Conservation (phyloP, 2,888 invertebrate genomes). For the Drosophila borealis region DNA sequence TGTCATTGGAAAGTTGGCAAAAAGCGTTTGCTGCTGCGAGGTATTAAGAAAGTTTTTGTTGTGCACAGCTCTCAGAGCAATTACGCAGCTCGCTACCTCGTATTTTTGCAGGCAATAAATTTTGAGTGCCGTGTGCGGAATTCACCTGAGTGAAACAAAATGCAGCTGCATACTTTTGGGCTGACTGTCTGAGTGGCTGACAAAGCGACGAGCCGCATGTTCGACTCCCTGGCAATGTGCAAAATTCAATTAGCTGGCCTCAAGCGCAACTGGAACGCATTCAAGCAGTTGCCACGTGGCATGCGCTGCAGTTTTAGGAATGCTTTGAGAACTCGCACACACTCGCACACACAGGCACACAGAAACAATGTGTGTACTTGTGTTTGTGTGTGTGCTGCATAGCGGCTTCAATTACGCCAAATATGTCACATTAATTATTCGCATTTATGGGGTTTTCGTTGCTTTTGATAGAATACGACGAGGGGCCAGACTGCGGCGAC, state of each 20-base stretch:
- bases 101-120: constrained; percentile 61
- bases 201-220: constrained; percentile 30
- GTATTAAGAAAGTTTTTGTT: constrained; percentile 72
- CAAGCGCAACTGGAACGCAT: constrained; percentile 48
- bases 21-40: constrained; percentile 56
- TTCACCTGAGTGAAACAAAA: constrained; percentile 24
- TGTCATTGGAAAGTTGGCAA: constrained; percentile 72
- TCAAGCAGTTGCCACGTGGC: constrained; percentile 69
- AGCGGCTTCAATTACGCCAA: constrained; percentile 70
- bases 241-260: constrained; percentile 66
- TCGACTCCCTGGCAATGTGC: constrained; percentile 50
- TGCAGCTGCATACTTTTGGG: constrained; percentile 32
- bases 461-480: constrained; percentile 58
- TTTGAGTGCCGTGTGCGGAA: constrained; percentile 35
- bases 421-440: constrained; percentile 81
- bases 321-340: constrained; percentile 62
- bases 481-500: constrained; percentile 35
- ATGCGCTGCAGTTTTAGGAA: constrained; percentile 64
- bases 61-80: constrained; percentile 56
- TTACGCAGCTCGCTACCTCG: constrained; percentile 61
- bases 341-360: constrained; percentile 6
- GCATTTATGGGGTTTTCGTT: constrained; percentile 75
- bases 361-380: not conserved
- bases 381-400: constrained; percentile 52
- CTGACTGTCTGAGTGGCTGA: constrained; percentile 5